Conservation (phyloP, 2,113 vertebrate species). For the Naja naja region DNA sequence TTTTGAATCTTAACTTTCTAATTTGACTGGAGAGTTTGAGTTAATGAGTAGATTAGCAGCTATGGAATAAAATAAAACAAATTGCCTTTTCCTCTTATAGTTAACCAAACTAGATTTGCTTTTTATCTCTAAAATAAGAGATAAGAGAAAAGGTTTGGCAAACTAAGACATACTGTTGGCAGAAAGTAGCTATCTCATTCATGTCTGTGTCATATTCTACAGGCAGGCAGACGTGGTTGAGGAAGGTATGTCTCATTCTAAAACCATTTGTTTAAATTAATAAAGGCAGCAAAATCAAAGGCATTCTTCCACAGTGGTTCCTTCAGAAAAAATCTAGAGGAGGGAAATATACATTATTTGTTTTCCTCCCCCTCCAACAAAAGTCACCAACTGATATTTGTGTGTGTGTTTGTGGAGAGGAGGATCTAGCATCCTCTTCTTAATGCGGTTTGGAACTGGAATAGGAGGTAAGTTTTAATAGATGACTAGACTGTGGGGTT, state of each 20-base stretch:
- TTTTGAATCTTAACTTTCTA: background rate
- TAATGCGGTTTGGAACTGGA: background rate
- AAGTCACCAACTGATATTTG: background rate
- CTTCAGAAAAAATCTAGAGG: background rate
- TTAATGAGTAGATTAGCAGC: background rate
- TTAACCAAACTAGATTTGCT: background rate
- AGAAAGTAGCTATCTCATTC: background rate
- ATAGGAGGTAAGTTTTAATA: background rate
- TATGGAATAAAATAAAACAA: background rate
- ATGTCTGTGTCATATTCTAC: background rate
- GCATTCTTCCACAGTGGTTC: background rate
- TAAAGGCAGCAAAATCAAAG: background rate
- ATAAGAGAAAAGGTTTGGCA: background rate
- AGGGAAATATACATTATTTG: conserved; percentile 1
- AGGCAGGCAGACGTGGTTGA: background rate
- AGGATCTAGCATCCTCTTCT: background rate
- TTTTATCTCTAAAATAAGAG: too few relatives aligned
- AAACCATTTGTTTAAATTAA: background rate
- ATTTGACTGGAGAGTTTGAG: background rate
- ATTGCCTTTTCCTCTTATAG: background rate
- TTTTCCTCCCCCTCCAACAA: background rate
- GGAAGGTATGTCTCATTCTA: background rate
- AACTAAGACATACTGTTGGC: background rate
- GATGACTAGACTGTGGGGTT: background rate
- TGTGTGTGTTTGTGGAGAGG: too few relatives aligned